Evolutionary conservation across 2,797 vertebrate species (phyloP), one percentile per base, ranked within the genome.

Genomic region (Amniataba percoides): DNA sequence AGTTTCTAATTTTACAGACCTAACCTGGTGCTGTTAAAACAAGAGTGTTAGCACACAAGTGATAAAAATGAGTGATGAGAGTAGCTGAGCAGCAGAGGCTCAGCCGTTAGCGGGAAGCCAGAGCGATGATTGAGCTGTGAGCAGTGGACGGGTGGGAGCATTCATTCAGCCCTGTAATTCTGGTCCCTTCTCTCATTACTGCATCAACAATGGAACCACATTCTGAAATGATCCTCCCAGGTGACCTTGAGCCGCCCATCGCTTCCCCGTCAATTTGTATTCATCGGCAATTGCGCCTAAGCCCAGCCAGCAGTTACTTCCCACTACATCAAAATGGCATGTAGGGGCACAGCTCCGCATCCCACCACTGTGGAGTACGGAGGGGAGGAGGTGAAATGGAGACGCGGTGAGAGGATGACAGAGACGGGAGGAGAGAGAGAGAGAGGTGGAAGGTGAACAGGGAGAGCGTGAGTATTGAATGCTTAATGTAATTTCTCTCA

Each of bases 251-350:
- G 76, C 63, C 25, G 0, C 63, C 68, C 57, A 25, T 48, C 36
- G 6, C 68, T 55, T 74, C 64, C 72, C 62, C 78, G 61, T 86
- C 77, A 82, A 82, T 89, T 87, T 85, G 76, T 88, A 92, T 93
- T 94, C 93, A 92, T 84, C 83, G 43, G 67, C 69, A 71, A 80
- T 67, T 69, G 49, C 64, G 59, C 66, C 71, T 45, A 62, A 81
- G 74, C 81, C 78, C 60, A 55, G 77, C 81, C 79, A 69, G 81
- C 81, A 81, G 82, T 89, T 84, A 93, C 91, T 95, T 93, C 91
- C 91, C 90, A 90, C 86, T 89, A 89, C 86, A 92, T 92, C 91
- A 87, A 91, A 87, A 90, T 88, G 82, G 71, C 88, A 82, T 86
- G 82, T 89, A 59, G 86, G 88, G 81, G 82, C 79, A 57, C 71